Conservation (phyloP, 2,113 vertebrate genomes). For the Nibea coibor region DNA sequence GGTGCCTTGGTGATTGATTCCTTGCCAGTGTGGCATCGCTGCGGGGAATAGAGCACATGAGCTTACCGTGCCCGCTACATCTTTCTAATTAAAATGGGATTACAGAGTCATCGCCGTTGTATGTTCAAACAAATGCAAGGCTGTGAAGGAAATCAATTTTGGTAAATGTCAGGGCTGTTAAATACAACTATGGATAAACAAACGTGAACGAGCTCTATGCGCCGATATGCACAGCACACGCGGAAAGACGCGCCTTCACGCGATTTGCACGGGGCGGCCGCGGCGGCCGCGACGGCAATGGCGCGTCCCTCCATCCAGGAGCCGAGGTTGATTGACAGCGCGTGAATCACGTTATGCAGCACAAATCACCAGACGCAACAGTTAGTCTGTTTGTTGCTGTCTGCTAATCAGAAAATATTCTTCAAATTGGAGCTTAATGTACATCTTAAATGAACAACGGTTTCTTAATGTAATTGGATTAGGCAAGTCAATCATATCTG, state of each 20-base stretch:
- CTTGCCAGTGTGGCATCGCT: conserved; percentile 94
- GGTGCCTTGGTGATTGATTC: conserved; percentile 94
- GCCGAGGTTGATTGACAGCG: conserved; percentile 55
- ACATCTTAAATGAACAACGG: conserved; percentile 74
- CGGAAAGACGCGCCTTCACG: background rate
- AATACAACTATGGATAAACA: conserved; percentile 78
- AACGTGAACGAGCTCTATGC: conserved; percentile 60
- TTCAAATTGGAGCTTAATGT: conserved; percentile 76
- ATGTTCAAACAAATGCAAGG: conserved; percentile 90
- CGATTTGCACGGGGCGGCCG: conserved; percentile 28
- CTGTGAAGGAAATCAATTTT: conserved; percentile 87
- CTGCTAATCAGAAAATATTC: conserved; percentile 73
- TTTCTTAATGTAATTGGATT: conserved; percentile 80
- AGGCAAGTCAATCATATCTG: conserved; percentile 67
- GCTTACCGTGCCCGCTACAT: conserved; percentile 90
- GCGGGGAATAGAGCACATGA: conserved; percentile 89
- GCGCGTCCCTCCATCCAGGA: conserved; percentile 34
- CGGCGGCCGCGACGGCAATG: conserved; percentile 26
- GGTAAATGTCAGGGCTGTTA: conserved; percentile 90
- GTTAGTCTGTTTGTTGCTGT: conserved; percentile 70
- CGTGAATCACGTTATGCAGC: conserved; percentile 59
- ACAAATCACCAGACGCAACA: conserved; percentile 70
- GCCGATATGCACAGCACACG: conserved; percentile 39
- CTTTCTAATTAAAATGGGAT: conserved; percentile 99
- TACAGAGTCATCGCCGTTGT: conserved; percentile 90